Base-by-base conservation (phyloP, 2,113 vertebrate species). In the Hippocampus comes region DNA sequence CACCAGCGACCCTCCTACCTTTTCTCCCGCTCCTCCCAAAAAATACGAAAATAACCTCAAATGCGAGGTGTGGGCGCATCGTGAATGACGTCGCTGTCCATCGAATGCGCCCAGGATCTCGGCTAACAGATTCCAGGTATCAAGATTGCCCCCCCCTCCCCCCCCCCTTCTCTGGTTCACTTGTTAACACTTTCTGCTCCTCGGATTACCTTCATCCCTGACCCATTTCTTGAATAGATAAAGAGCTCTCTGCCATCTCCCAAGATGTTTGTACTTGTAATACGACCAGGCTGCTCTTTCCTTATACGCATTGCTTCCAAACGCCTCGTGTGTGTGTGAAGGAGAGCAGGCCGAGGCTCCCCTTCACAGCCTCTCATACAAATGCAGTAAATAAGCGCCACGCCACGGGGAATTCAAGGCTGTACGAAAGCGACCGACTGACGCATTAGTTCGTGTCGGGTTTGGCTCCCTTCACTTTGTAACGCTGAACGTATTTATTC, bases 341-440 rank as follows among this genome's bases (percentile, higher is more conserved):
- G 85, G 81, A 90, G 89, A 86, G 82, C 59, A 73, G 74, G 79
- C 53, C 67, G 7, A 6, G 78, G 78, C 86, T 86, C 78, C 84
- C 87, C 81, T 75, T 82, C 75, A 1, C 86, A 75, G 91, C 82
- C 91, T 92, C 90, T 91, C 86, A 85, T 90, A 87, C 88, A 90
- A 91, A 91, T 86, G 88, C 79, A 70, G 90, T 92, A 92, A 93
- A 93, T 93, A 93, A 91, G 88, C 86, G 77, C 34, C 64, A 59
- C 72, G 85, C 84, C 82, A 69, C 78, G 80, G 90, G 86, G 85
- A 88, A 85, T 88, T 81, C 82, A 81, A 89, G 86, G 89, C 90
- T 6, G 0, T 89, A 61, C 86, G 87, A 86, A 89, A 90, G 89
- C 84, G 79, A 79, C 86, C 79, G 79, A 81, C 84, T 86, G 87